Percentiles rank a stretch among this genome's conserved stretches.
phyloP scores from a whole-genome alignment of 2,888 invertebrate species.

The Eulithis testata region DNA sequence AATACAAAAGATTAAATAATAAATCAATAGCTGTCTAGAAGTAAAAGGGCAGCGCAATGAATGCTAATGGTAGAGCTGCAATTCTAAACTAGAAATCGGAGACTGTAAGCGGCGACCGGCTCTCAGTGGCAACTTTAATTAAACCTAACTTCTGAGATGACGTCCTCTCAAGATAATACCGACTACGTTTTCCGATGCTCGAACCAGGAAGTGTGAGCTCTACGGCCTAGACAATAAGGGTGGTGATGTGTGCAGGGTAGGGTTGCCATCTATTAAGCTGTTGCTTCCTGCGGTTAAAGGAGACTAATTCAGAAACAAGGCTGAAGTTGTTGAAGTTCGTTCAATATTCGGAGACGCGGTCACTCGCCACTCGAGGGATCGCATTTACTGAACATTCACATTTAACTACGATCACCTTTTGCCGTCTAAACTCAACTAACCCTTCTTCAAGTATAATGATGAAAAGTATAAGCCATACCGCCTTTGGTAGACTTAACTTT shows the following conservation, averaged over 20 bases:
- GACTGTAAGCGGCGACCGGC: conserved; percentile 63
- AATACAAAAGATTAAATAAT: not conserved
- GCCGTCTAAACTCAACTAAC: not conserved
- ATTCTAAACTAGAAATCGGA: conserved; percentile 64
- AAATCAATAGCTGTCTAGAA: conserved; percentile 7
- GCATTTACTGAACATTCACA: conserved; percentile 9
- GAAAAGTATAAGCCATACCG: too few relatives aligned
- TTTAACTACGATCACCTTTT: conserved; percentile 1
- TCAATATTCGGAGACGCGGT: conserved; percentile 38
- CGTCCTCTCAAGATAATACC: conserved; percentile 68
- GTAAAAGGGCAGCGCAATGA: conserved; percentile 49
- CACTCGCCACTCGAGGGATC: conserved; percentile 16
- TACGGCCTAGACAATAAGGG: not conserved
- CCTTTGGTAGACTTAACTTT: too few relatives aligned
- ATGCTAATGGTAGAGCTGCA: conserved; percentile 70
- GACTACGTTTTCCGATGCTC: conserved; percentile 6
- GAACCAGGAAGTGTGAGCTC: not conserved
- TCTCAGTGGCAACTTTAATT: conserved; percentile 74
- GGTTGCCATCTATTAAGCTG: conserved; percentile 60
- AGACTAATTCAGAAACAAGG: conserved; percentile 61
- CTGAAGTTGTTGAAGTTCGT: conserved; percentile 47
- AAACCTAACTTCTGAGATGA: conserved; percentile 77
- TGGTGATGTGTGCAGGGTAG: conserved; percentile 38
- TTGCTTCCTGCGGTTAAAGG: conserved; percentile 61
- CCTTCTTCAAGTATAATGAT: not conserved